Evolutionary conservation across 2,888 invertebrate genomes (phyloP), one percentile per base, ranked within the genome.

Genomic region (Timandra comae): DNA sequence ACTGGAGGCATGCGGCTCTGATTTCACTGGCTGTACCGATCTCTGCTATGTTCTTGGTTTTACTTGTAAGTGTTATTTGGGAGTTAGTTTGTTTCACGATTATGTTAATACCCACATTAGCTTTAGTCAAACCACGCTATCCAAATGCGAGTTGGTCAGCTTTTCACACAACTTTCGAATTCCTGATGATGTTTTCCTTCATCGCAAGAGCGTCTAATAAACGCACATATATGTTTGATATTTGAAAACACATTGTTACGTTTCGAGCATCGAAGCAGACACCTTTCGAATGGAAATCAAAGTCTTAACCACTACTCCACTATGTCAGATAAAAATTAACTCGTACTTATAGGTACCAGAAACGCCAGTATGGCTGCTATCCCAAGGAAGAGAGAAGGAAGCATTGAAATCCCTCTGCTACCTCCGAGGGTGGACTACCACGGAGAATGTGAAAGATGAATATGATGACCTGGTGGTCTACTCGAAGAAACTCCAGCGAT

Each of bases 261-360:
- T n/a, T n/a, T n/a, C n/a, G n/a, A n/a, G n/a, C n/a, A n/a, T n/a
- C n/a, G n/a, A n/a, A n/a, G n/a, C n/a, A n/a, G n/a, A n/a, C n/a
- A n/a, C n/a, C n/a, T n/a, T n/a, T n/a, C n/a, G n/a, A n/a, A n/a
- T n/a, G n/a, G n/a, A n/a, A n/a, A n/a, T n/a, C n/a, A n/a, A n/a
- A n/a, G n/a, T n/a, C n/a, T n/a, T n/a, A n/a, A n/a, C n/a, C n/a
- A n/a, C n/a, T n/a, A n/a, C n/a, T n/a, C n/a, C n/a, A n/a, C n/a
- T n/a, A n/a, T n/a, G n/a, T n/a, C n/a, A n/a, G n/a, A n/a, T n/a
- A n/a, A n/a, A n/a, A n/a, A n/a, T n/a, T n/a, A n/a, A n/a, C n/a
- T n/a, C n/a, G n/a, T n/a, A n/a, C n/a, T n/a, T 23, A 12, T 39
- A 88, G 88, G 79, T 87, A 1, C 89, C 89, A 7, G 89, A 89